Evolutionary conservation across 2,888 invertebrate genomes (phyloP).

Genomic region (Cantharis flavilabris): DNA sequence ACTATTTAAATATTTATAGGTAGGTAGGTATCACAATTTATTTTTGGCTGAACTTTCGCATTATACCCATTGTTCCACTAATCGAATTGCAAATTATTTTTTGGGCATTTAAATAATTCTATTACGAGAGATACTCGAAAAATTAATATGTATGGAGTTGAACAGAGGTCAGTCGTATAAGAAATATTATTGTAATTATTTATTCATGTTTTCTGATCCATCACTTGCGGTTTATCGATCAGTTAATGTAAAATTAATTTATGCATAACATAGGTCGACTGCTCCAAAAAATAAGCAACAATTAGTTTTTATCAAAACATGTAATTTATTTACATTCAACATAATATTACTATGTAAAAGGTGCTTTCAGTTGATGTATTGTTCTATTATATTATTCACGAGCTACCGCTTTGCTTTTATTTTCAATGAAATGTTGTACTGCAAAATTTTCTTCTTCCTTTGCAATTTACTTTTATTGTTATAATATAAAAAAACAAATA

Average conservation of each 20-base stretch:
- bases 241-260: neutral
- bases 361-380: constrained; percentile 11
- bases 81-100: neutral
- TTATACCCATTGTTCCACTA: neutral
- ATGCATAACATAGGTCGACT: neutral
- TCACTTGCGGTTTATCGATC: neutral
- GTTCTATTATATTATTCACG: constrained; percentile 12
- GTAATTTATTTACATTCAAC: constrained; percentile 18
- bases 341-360: constrained; percentile 13
- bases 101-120: neutral
- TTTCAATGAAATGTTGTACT: constrained; percentile 11
- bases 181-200: neutral
- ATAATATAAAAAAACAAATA: neutral
- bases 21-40: neutral
- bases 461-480: neutral
- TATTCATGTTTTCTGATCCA: neutral
- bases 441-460: neutral
- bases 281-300: constrained; percentile 3
- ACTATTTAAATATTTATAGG: neutral
- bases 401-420: constrained; percentile 3
- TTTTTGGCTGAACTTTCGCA: neutral
- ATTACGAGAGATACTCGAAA: neutral
- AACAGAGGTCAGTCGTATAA: neutral
- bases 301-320: constrained; percentile 13
- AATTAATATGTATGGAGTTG: neutral